A percentile compares a stretch with the other conserved stretches of the same genome.
Evolutionary conservation across 2,888 invertebrate species (phyloP).

Genomic region (Drosophila lacicola): DNA sequence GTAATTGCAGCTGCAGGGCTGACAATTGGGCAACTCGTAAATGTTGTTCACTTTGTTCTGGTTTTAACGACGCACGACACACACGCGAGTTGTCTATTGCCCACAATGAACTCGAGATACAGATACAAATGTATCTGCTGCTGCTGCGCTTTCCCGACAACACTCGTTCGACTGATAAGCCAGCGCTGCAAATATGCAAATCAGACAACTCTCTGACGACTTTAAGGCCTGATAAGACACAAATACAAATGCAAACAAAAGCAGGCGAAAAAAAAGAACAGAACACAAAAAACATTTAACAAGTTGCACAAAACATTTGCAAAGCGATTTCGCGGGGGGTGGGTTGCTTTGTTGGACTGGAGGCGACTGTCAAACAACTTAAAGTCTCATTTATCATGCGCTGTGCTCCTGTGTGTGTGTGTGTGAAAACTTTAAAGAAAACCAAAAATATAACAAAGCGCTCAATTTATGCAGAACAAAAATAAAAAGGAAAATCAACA

Average conservation of each 20-base stretch:
- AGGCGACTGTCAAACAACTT: conserved; percentile 80
- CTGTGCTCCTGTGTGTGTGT: conserved; percentile 15
- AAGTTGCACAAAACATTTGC: conserved; percentile 57
- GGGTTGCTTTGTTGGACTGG: neutral
- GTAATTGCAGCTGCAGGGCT: conserved; percentile 66
- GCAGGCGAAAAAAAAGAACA: neutral
- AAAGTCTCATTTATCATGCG: conserved; percentile 83
- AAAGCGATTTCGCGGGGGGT: conserved; percentile 4
- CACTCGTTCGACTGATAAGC: conserved; percentile 39
- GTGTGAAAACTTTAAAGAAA: conserved; percentile 62
- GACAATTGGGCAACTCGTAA: conserved; percentile 57
- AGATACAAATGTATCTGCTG: conserved; percentile 57
- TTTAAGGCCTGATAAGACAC: conserved; percentile 64
- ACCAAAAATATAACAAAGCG: conserved; percentile 18
- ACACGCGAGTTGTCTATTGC: conserved; percentile 27
- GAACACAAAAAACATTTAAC: conserved; percentile 40
- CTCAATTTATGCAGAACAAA: conserved; percentile 59
- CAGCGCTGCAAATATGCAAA: conserved; percentile 54
- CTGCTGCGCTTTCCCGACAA: conserved; percentile 1
- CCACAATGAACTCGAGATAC: conserved; percentile 48
- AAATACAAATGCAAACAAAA: conserved; percentile 47
- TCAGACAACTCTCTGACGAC: conserved; percentile 70
- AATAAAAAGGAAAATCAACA: conserved; percentile 14
- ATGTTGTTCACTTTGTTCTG: conserved; percentile 17
- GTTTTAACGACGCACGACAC: conserved; percentile 26